Evolutionary conservation across 2,888 invertebrate genomes (phyloP).

Genomic region (Sussaba pulchella): DNA sequence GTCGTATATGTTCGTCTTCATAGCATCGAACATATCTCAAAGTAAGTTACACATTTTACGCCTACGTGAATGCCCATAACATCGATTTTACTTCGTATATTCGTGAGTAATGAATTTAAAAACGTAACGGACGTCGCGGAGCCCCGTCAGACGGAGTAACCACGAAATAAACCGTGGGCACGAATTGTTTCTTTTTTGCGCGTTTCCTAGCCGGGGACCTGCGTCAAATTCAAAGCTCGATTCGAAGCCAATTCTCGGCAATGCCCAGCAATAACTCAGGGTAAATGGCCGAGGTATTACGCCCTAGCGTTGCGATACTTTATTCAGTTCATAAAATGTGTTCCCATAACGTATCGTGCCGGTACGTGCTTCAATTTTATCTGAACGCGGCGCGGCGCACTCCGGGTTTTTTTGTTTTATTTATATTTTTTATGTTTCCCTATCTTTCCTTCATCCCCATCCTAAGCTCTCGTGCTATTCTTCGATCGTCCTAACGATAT

Average conservation of each 20-base stretch:
- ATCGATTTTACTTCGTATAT: too few relatives aligned
- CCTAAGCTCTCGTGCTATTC: neutral
- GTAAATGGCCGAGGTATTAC: constrained; percentile 78
- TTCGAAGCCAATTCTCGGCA: constrained; percentile 77
- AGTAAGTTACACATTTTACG: neutral
- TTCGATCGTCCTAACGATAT: neutral
- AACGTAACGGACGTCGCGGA: neutral
- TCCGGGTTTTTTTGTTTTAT: constrained; percentile 31
- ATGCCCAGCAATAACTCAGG: constrained; percentile 76
- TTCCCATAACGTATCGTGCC: constrained; percentile 78
- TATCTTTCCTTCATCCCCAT: constrained; percentile 24
- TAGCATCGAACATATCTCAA: too few relatives aligned
- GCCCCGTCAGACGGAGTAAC: neutral
- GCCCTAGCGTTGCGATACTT: constrained; percentile 76
- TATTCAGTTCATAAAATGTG: constrained; percentile 81
- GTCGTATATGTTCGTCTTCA: too few relatives aligned
- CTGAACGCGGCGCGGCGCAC: constrained; percentile 66
- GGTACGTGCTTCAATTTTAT: constrained; percentile 80
- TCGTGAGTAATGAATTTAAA: neutral
- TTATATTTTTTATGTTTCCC: constrained; percentile 37
- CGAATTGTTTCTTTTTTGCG: constrained; percentile 24
- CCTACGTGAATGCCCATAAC: too few relatives aligned
- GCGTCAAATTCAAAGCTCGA: constrained; percentile 72
- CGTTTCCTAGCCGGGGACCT: constrained; percentile 36
- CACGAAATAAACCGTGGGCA: constrained; percentile 9